Conservation (phyloP, 2,888 invertebrate genomes). For the Sarcophaga caerulescens region DNA sequence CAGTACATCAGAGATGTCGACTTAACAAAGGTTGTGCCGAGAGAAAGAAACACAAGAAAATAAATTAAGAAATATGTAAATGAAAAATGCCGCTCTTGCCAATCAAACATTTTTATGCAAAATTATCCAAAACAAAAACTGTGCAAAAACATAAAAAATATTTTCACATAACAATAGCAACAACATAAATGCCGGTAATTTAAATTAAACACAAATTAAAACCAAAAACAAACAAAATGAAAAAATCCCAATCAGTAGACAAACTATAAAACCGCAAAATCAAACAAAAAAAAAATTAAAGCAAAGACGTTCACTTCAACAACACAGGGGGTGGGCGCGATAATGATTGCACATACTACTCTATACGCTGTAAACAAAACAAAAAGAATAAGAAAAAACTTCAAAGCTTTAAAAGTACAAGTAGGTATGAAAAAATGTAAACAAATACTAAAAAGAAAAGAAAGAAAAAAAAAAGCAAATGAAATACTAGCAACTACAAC, state of each 20-base stretch:
- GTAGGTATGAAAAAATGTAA: slow-evolving; percentile 57
- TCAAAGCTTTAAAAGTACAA: slow-evolving; percentile 47
- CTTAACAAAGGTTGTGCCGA: too few species aligned
- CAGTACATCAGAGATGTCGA: too few species aligned
- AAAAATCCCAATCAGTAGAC: background rate
- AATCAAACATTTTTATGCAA: slow-evolving; percentile 17
- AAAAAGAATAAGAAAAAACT: slow-evolving; percentile 9
- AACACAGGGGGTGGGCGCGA: background rate
- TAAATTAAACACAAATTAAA: slow-evolving; percentile 35
- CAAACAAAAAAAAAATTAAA: background rate
- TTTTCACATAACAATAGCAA: background rate
- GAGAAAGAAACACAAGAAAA: background rate
- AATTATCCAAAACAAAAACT: slow-evolving; percentile 38
- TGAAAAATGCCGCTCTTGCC: slow-evolving; percentile 22
- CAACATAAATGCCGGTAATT: slow-evolving; percentile 41
- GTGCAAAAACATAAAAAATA: slow-evolving; percentile 12
- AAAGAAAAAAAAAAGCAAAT: slow-evolving; percentile 34
- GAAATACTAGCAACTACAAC: slow-evolving; percentile 24
- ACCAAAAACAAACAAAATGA: slow-evolving; percentile 1
- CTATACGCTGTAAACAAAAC: background rate
- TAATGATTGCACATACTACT: slow-evolving; percentile 19
- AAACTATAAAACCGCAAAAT: slow-evolving; percentile 12
- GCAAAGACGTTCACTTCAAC: background rate
- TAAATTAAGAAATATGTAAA: background rate
- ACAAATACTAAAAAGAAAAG: slow-evolving; percentile 48